Base-by-base conservation (phyloP, 2,888 invertebrate species). In the Cryptus armator region DNA sequence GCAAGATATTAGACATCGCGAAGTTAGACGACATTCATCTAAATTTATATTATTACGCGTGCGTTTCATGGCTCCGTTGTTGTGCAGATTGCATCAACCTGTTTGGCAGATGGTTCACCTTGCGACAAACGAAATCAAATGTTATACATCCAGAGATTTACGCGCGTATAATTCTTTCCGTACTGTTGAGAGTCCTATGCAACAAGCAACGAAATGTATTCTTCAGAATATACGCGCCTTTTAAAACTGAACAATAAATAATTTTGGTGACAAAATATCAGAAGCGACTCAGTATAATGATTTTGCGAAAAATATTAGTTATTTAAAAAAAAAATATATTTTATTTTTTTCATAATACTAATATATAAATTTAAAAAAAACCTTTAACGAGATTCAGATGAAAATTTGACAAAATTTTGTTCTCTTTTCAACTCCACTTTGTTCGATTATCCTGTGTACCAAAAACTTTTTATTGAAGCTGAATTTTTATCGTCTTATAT, bases 41-140 rank as follows among this genome's bases (percentile, higher is more conserved):
- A 75, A 81, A 82, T 78, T 75, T 85, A 75, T 53, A 74, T 67
- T 75, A 66, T 72, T 76, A 43, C 71, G 71, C 75, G 56, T 14
- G 44, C 56, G 43, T 83, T 68, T 59, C 48, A 81, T 74, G 77
- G 78, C 68, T 19, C 71, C 71, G 9, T 9, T 71, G 19, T 66
- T 66, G 67, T 44, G 56, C 71, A 2, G 48, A 51, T 48, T 67
- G 71, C 56, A 72, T 72, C 44, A 72, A 83, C 59, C 72, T 67
- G 78, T 19, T 7, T 56, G 51, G 48, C 67, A 82, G 76, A 82
- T 66, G 81, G 64, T 66, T 76, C 16, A 9, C 32, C 48, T 16
- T 12, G 66, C 32, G 71, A 66, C 4, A 29, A 68, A 75, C 43
- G 16, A 70, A 82, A 82, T 75, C 48, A 6, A 44, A 75, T 70